These are phyloP conservation scores for Falco naumanni DNA, from an alignment of 2,797 vertebrate species.

Conservation along the genomic window DNA sequence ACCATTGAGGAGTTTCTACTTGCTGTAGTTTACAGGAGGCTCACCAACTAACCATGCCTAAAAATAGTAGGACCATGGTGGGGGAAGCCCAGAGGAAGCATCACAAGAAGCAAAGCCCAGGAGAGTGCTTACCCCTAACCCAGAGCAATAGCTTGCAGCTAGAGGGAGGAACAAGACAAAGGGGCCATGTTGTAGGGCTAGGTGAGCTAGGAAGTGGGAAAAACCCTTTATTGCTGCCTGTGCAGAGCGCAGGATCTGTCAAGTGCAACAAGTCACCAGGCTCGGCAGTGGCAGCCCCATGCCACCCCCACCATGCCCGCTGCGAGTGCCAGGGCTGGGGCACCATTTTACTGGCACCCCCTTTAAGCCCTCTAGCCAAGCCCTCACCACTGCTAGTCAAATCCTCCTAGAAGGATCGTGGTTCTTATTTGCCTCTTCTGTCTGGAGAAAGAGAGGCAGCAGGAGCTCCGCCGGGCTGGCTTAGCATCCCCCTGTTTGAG, in stretches of 20 bases:
- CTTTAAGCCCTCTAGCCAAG: not conserved
- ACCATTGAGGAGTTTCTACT: not conserved
- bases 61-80: not conserved
- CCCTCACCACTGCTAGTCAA: not conserved
- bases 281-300: not conserved
- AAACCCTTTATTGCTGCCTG: not conserved
- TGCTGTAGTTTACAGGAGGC: not conserved
- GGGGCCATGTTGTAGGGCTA: accelerated
- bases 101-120: not conserved
- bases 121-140: not conserved
- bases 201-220: not conserved
- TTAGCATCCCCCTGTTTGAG: not conserved
- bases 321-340: not conserved
- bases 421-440: not conserved
- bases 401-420: not conserved
- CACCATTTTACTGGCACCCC: not conserved
- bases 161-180: not conserved
- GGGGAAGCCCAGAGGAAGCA: not conserved
- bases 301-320: not conserved
- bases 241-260: not conserved
- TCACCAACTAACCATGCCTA: not conserved
- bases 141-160: not conserved
- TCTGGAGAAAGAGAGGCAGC: not conserved
- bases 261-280: accelerated
- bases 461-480: accelerated